phyloP scores from a whole-genome alignment of 2,888 invertebrate genomes.

The Blastobasis lacticolella region DNA sequence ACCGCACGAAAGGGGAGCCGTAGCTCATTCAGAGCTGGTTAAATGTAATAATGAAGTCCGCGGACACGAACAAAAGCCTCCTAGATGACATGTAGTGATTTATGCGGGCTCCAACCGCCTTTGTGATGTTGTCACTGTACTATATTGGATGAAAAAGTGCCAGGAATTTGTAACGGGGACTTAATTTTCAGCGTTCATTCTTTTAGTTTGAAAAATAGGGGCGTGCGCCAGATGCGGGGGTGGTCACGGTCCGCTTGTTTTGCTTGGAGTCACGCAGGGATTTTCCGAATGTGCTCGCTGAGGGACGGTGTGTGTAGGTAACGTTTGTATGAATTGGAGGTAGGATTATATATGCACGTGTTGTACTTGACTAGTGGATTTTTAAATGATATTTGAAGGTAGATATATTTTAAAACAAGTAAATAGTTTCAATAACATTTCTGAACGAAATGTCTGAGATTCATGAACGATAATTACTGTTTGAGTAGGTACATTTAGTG shows the following conservation, averaged over 20 bases:
- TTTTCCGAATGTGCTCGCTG: background rate
- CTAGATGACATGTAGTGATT: conserved; percentile 46
- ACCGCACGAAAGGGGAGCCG: conserved; percentile 2
- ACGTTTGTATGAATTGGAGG: too few species aligned
- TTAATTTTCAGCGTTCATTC: conserved; percentile 15
- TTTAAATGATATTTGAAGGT: too few species aligned
- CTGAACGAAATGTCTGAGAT: too few species aligned
- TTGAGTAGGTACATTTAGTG: too few species aligned
- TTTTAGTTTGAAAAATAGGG: conserved; percentile 8
- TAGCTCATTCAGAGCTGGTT: conserved; percentile 20
- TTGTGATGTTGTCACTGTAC: conserved; percentile 36
- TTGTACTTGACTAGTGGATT: too few species aligned
- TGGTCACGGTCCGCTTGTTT: background rate
- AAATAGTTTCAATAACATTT: too few species aligned
- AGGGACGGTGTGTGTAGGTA: background rate
- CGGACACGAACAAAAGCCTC: conserved; percentile 36
- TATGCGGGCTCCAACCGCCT: conserved; percentile 34
- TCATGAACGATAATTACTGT: too few species aligned
- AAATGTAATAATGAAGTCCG: conserved; percentile 36
- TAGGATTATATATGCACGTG: too few species aligned
- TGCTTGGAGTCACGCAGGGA: background rate
- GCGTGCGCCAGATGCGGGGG: background rate
- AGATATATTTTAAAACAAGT: too few species aligned
- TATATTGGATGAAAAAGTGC: conserved; percentile 33
- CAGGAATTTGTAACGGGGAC: conserved; percentile 13